Conservation (phyloP, 2,888 invertebrate species). For the Sericinus montela region DNA sequence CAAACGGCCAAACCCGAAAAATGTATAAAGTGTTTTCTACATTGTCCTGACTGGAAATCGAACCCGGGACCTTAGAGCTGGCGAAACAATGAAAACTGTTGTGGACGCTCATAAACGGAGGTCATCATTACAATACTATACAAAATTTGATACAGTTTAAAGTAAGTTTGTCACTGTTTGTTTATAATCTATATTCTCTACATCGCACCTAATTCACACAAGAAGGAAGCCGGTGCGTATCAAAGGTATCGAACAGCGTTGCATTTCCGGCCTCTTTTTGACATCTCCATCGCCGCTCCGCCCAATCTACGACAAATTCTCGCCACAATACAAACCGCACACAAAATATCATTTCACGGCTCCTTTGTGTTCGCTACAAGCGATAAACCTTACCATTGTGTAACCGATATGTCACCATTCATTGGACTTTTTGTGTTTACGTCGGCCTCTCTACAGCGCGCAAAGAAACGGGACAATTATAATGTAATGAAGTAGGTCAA, state of each 20-base stretch:
- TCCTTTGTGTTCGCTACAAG: conserved; percentile 9
- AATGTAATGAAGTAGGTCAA: conserved; percentile 5
- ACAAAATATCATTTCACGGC: conserved; percentile 8
- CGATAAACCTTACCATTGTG: conserved; percentile 14
- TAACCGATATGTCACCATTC: conserved; percentile 23
- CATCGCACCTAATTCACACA: not conserved
- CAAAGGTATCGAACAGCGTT: not conserved
- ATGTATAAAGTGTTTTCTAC: too few relatives aligned
- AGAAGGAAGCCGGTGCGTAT: not conserved
- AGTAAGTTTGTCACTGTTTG: too few relatives aligned
- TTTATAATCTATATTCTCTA: too few relatives aligned
- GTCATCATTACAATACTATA: too few relatives aligned
- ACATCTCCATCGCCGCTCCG: conserved; percentile 2
- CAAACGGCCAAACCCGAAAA: too few relatives aligned
- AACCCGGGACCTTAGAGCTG: too few relatives aligned
- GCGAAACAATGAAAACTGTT: too few relatives aligned
- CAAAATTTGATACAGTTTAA: too few relatives aligned
- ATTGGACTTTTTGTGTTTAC: conserved; percentile 1
- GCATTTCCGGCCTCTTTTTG: conserved; percentile 8
- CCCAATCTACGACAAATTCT: conserved; percentile 1
- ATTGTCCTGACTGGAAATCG: too few relatives aligned
- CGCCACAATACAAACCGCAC: conserved; percentile 4
- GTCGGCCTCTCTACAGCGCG: not conserved
- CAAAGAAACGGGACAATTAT: conserved; percentile 5
- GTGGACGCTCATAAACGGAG: too few relatives aligned